A percentile compares a stretch with the other conserved stretches of the same genome.
Evolutionary conservation across 2,113 vertebrate species (phyloP).

Genomic region (Melanerpes formicivorus): DNA sequence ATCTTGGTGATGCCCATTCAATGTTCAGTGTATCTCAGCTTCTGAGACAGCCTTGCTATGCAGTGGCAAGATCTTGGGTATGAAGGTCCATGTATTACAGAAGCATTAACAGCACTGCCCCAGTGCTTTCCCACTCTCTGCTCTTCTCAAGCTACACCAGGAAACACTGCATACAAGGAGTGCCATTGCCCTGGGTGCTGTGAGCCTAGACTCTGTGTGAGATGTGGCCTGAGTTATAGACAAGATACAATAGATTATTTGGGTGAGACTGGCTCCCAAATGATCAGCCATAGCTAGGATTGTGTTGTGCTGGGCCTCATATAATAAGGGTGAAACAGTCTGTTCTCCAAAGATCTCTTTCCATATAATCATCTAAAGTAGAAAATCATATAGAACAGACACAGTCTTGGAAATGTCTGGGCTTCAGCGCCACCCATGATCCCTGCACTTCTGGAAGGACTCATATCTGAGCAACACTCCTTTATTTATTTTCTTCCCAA

Average conservation of each 20-base stretch:
- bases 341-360: not conserved
- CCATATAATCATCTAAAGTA: not conserved
- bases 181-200: fast-evolving
- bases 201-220: not conserved
- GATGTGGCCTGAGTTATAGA: not conserved
- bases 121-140: not conserved
- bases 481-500: not conserved
- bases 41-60: not conserved
- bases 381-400: not conserved
- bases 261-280: not conserved
- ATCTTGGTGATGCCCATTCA: not conserved
- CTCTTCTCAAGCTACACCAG: not conserved
- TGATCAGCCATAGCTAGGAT: not conserved
- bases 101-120: not conserved
- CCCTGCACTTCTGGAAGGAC: not conserved
- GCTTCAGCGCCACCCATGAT: not conserved
- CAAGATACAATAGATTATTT: not conserved
- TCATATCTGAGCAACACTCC: not conserved
- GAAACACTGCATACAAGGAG: not conserved
- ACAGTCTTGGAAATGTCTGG: not conserved
- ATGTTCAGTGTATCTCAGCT: not conserved
- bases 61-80: not conserved
- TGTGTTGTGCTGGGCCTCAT: not conserved
- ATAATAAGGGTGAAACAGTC: not conserved
- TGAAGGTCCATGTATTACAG: not conserved